Conservation (phyloP, 2,113 vertebrate genomes). For the Numida meleagris region DNA sequence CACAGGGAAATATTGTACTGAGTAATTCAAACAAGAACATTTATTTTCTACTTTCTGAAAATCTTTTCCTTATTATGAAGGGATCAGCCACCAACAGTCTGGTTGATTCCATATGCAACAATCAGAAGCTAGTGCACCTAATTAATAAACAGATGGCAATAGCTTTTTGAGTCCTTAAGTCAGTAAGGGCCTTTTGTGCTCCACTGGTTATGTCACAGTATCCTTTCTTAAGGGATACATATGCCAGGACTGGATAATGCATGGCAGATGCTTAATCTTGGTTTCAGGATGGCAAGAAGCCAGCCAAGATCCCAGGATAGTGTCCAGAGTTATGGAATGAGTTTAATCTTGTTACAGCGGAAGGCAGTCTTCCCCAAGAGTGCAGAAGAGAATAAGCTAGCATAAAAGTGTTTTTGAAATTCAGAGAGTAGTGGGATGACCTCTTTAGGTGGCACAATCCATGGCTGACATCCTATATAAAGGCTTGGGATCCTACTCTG, state of each 20-base stretch:
- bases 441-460: neutral
- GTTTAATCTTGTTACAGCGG: neutral
- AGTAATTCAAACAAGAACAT: neutral
- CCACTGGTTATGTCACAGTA: constrained; percentile 51
- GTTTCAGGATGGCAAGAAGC: constrained; percentile 12
- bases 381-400: neutral
- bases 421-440: neutral
- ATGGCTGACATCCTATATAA: neutral
- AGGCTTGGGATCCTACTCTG: neutral
- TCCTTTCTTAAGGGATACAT: constrained; percentile 36
- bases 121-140: neutral
- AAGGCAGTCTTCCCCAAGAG: neutral
- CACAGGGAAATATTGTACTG: neutral
- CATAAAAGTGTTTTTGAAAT: neutral
- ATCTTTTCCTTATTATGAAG: neutral
- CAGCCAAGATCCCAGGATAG: constrained; percentile 7
- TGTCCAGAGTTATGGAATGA: constrained; percentile 43
- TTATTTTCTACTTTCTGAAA: neutral
- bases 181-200: constrained; percentile 48
- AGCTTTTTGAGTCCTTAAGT: constrained; percentile 10
- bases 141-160: constrained; percentile 54
- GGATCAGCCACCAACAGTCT: neutral
- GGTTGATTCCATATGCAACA: neutral
- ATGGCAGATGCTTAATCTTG: constrained; percentile 29
- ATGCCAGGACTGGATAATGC: neutral